Conservation (phyloP, 2,113 vertebrate genomes). For the Equus przewalskii region DNA sequence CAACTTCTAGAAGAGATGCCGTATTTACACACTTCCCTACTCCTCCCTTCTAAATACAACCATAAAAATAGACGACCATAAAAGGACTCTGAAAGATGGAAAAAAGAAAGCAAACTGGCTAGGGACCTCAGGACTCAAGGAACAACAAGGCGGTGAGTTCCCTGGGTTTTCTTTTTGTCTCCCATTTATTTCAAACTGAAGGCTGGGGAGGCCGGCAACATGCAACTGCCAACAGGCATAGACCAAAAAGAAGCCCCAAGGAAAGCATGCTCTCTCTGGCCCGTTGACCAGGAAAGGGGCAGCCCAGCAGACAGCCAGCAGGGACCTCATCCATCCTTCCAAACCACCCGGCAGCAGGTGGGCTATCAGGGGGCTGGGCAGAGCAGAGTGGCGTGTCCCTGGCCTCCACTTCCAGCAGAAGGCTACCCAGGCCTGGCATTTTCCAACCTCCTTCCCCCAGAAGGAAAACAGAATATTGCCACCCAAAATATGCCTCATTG, state of each 20-base stretch:
- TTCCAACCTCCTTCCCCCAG: neutral
- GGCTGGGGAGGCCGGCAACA: neutral
- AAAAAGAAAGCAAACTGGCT: neutral
- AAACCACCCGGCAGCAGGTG: neutral
- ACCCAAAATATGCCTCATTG: neutral
- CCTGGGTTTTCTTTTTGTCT: neutral
- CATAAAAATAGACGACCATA: neutral
- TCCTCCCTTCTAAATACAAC: neutral
- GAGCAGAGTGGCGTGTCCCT: neutral
- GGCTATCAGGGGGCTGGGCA: neutral
- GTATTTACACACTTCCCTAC: neutral
- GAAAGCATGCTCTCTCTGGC: neutral
- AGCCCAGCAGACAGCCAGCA: neutral
- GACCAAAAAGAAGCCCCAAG: neutral
- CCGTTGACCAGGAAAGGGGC: neutral
- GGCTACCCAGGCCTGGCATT: neutral
- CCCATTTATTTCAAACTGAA: neutral
- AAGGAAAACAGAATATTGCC: neutral
- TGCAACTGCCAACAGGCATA: neutral
- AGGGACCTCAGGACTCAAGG: neutral
- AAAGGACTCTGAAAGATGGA: neutral
- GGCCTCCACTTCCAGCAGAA: neutral
- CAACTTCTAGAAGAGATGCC: neutral
- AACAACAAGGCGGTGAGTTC: neutral
- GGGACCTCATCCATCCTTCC: accelerated